Evolutionary conservation across 2,888 invertebrate species (phyloP).

Genomic region (Eulithis prunata): DNA sequence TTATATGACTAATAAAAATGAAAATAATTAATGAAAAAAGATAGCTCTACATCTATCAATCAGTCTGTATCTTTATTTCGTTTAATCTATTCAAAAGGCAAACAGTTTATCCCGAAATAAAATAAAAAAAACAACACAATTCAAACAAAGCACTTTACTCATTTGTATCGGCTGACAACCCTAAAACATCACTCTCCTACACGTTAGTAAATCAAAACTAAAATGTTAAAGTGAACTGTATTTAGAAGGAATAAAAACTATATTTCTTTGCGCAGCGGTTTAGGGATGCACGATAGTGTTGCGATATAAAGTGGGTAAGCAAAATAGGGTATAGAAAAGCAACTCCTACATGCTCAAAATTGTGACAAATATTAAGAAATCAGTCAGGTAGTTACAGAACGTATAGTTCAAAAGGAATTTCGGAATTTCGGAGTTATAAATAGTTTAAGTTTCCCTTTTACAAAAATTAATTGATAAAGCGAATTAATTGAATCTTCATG

Average conservation of each 20-base stretch:
- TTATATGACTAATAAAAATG: too few species aligned
- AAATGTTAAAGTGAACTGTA: slow-evolving; percentile 25
- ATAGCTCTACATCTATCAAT: not conserved
- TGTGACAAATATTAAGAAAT: too few species aligned
- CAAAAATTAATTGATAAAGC: too few species aligned
- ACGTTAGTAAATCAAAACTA: slow-evolving; percentile 36
- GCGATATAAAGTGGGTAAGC: slow-evolving; percentile 4
- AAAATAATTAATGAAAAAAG: too few species aligned
- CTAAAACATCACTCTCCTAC: slow-evolving; percentile 46
- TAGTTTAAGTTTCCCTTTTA: too few species aligned
- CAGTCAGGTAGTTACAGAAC: too few species aligned
- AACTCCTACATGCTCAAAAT: slow-evolving; percentile 5
- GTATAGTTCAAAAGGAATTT: too few species aligned
- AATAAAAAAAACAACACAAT: slow-evolving; percentile 28
- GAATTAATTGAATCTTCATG: too few species aligned
- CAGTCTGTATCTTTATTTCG: not conserved
- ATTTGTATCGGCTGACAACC: slow-evolving; percentile 45
- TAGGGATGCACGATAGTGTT: slow-evolving; percentile 24
- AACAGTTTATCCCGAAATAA: slow-evolving; percentile 29
- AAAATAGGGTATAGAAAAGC: slow-evolving; percentile 10
- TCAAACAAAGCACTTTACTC: slow-evolving; percentile 41
- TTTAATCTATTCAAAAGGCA: slow-evolving; percentile 1
- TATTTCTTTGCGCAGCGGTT: slow-evolving; percentile 30
- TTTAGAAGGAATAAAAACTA: slow-evolving; percentile 6
- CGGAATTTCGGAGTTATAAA: too few species aligned